A percentile compares a stretch with the other conserved stretches of the same genome.
These are phyloP conservation scores for Campylomormyrus numenius DNA, from an alignment of 2,113 vertebrate genomes.

Conservation along the genomic window DNA sequence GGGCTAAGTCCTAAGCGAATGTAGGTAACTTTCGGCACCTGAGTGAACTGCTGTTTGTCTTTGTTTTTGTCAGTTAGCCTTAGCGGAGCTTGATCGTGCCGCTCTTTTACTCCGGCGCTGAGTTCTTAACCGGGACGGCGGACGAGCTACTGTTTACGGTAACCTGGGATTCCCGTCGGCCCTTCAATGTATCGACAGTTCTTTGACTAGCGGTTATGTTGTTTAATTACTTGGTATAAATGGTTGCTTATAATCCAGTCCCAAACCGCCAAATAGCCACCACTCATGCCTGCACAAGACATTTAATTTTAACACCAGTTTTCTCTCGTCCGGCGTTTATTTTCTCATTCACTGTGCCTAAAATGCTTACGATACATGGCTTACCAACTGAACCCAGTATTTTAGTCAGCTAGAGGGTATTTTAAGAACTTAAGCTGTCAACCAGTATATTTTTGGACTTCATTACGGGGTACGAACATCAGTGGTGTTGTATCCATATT, in stretches of 20 bases:
- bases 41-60: neutral
- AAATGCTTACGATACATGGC: neutral
- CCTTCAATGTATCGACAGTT: too few relatives aligned
- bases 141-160: neutral
- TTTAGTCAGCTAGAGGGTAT: neutral
- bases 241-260: neutral
- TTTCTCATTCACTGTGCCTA: neutral
- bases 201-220: neutral
- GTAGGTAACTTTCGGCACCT: neutral
- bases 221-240: neutral
- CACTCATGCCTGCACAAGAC: neutral
- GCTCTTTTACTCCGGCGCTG: neutral
- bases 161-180: too few relatives aligned
- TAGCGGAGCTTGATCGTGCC: neutral
- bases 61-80: constrained; percentile 20
- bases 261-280: neutral
- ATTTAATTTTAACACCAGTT: neutral
- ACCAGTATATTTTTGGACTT: neutral
- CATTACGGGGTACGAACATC: neutral
- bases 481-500: neutral
- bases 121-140: neutral
- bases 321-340: neutral
- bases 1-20: neutral
- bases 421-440: neutral
- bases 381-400: neutral